Base-by-base conservation (phyloP, 2,797 vertebrate species). In the Chloroceryle amazona region DNA sequence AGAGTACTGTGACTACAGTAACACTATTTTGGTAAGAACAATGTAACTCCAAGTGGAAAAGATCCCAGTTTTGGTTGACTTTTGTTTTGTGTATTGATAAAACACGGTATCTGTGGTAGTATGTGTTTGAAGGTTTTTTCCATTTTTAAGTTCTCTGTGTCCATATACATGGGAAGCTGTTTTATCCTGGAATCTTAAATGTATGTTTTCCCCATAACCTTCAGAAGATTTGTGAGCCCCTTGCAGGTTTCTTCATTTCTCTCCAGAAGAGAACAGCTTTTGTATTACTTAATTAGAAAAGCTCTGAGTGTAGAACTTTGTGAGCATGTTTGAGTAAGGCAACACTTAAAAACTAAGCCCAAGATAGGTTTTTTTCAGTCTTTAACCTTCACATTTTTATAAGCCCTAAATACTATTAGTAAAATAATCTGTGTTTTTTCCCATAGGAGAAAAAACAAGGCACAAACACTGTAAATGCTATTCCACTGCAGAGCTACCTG, bases 331-430 rank as follows among this genome's bases (percentile, higher is more conserved):
- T 61, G 21, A 44, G 15, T 66, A 44, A 74, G 23, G 28, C 74
- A 84, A 0, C 8, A 61, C 31, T 42, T 81, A 79, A 61, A 67
- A 91, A 49, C 11, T 29, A 42, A 72, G 15, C n/a, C 26, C 5
- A 42, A n/a, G 20, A 29, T 9, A 47, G 23, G 0, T 0, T 22
- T 76, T 76, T 72, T 72, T 13, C n/a, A 4, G 17, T 4, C 10
- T 57, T 54, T 41, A 66, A 60, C 22, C 4, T 57, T 65, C 12
- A 3, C 67, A 22, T 3, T 23, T 91, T 89, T 67, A 20, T 55
- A 60, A 70, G 13, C 13, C 12, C 26, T 68, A 68, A 82, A 44
- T 86, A 39, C 10, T 49, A 1, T 54, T 55, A 62, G 60, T 52
- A 90, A 84, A 79, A 19, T 37, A 13, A 19, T 47, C 12, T 23